Base-by-base conservation (phyloP, 2,888 invertebrate species). In the Pogonocherus hispidulus region DNA sequence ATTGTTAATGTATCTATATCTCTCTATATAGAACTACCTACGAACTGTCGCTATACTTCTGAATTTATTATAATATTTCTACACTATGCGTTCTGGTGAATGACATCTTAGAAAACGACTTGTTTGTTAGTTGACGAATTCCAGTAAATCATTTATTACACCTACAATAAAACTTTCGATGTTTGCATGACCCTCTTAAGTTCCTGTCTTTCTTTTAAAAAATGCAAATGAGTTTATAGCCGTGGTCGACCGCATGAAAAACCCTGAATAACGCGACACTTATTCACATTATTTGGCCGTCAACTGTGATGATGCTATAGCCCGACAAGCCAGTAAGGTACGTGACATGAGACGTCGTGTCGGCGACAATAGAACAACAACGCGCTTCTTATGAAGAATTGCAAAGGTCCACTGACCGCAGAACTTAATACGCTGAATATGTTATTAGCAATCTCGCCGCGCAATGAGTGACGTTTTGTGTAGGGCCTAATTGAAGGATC, bases 331-430 rank as follows among this genome's bases (percentile, higher is more conserved):
- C 74, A 65, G 72, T 74, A 74, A 66, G 65, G 76, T 79, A 80
- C 80, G 80, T 80, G 80, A 79, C 78, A 71, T 64, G 67, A 73
- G 76, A 71, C 76, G 70, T 70, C 66, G 63, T 72, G 78, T 76
- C 79, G 77, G 78, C 77, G 73, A 77, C 76, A 76, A 76, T 76
- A 79, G 75, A 79, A 69, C 11, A 16, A 41, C 67, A 69, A 70
- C 72, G 70, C 72, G 64, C 66, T 68, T 66, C 75, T 73, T 76
- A 73, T 78, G 77, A 78, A 70, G 76, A 77, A 78, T 77, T 71
- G 78, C 79, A 76, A 74, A 79, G 77, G 79, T 78, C 80, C 81
- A 80, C 68, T 80, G 80, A 80, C 80, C 79, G 79, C 77, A 71
- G 63, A 63, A 63, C 71, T 78, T 78, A 78, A 76, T 77, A 76